Percentiles rank a stretch among this genome's conserved stretches.
Evolutionary conservation across 2,113 vertebrate genomes (phyloP).

Genomic region (Anhinga anhinga): DNA sequence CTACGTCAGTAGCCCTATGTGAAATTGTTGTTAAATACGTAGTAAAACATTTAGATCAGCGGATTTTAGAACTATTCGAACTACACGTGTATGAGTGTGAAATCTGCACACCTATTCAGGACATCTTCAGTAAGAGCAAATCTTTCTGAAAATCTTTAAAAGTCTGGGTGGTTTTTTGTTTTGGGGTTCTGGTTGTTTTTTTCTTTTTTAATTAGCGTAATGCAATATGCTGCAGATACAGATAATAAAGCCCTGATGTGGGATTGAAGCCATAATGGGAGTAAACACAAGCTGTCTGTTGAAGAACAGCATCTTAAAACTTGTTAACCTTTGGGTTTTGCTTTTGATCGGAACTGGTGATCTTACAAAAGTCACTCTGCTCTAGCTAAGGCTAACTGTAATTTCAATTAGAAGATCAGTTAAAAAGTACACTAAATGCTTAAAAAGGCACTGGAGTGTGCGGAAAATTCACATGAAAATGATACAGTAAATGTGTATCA

Average conservation of each 20-base stretch:
- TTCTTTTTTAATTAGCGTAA: neutral
- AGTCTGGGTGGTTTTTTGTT: neutral
- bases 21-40: neutral
- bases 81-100: accelerated
- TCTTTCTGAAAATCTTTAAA: neutral
- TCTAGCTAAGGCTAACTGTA: neutral
- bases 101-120: neutral
- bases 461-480: neutral
- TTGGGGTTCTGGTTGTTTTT: neutral
- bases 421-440: neutral
- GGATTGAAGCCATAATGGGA: neutral
- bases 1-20: neutral
- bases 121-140: neutral
- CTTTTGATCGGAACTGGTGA: neutral
- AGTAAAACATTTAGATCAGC: neutral
- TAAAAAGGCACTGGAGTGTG: neutral
- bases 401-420: neutral
- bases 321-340: neutral
- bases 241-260: neutral
- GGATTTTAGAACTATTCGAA: accelerated
- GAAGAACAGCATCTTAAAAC: neutral
- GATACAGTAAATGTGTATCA: accelerated
- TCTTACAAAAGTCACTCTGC: neutral
- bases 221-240: neutral
- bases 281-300: neutral